Evolutionary conservation across 2,888 invertebrate species (phyloP).

Genomic region (Sarcophaga caerulescens): DNA sequence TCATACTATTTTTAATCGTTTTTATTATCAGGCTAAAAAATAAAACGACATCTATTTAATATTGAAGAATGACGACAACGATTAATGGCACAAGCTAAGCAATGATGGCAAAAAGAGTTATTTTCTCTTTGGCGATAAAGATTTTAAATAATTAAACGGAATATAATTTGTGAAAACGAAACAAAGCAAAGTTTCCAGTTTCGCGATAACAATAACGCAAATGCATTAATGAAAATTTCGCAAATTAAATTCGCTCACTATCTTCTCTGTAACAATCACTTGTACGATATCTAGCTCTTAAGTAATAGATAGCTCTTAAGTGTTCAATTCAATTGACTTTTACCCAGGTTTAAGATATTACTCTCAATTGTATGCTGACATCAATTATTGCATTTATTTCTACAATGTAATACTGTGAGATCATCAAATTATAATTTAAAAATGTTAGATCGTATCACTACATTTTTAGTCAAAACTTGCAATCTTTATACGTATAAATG

Average conservation of each 20-base stretch:
- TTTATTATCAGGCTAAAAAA: background rate
- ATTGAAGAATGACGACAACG: background rate
- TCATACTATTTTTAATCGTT: background rate
- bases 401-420: background rate
- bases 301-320: too few relatives aligned
- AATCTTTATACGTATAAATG: background rate
- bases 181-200: background rate
- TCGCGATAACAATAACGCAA: background rate
- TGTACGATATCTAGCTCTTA: too few relatives aligned
- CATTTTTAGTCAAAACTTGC: background rate
- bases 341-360: background rate
- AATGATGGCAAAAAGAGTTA: conserved; percentile 27
- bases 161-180: background rate
- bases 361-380: background rate
- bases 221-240: background rate
- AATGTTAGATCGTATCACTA: background rate
- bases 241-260: background rate
- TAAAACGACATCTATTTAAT: background rate
- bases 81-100: conserved; percentile 45
- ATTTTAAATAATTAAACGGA: conserved; percentile 3
- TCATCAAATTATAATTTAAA: background rate
- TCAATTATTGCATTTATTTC: background rate
- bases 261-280: background rate
- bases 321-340: too few relatives aligned
- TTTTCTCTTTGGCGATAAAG: conserved; percentile 43